Evolutionary conservation across 2,113 vertebrate genomes (phyloP).

Genomic region (Solea senegalensis): DNA sequence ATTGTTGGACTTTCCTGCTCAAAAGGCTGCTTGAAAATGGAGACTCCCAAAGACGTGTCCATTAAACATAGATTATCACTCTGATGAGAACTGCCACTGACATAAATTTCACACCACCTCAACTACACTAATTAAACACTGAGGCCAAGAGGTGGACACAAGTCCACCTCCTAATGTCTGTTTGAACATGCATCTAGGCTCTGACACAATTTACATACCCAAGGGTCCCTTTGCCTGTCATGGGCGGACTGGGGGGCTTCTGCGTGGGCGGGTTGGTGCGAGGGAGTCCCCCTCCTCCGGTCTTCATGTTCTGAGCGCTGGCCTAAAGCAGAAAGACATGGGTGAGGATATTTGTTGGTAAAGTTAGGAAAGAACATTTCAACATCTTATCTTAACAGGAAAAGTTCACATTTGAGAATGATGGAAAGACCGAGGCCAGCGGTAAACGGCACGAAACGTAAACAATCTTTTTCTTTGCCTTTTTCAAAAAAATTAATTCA

Average conservation of each 20-base stretch:
- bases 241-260: slow-evolving; percentile 96
- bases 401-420: background rate
- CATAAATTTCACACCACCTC: background rate
- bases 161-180: background rate
- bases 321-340: slow-evolving; percentile 79
- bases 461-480: no score
- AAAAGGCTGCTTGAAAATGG: no score
- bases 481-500: no score
- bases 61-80: background rate
- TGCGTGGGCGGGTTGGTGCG: slow-evolving; percentile 97
- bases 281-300: slow-evolving; percentile 92
- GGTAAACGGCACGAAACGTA: no score
- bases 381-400: background rate
- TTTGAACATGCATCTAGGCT: background rate
- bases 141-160: slow-evolving; percentile 10
- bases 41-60: no score
- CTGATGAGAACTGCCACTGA: slow-evolving; percentile 14
- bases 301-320: slow-evolving; percentile 98
- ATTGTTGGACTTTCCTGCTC: no score
- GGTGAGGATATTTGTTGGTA: background rate
- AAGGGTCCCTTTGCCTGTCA: slow-evolving; percentile 96
- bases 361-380: background rate
- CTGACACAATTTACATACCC: slow-evolving; percentile 84
- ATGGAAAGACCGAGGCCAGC: no score
- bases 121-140: slow-evolving; percentile 29